These are phyloP conservation scores for Phalacrocorax aristotelis DNA, from an alignment of 2,113 vertebrate species.

Conservation along the genomic window DNA sequence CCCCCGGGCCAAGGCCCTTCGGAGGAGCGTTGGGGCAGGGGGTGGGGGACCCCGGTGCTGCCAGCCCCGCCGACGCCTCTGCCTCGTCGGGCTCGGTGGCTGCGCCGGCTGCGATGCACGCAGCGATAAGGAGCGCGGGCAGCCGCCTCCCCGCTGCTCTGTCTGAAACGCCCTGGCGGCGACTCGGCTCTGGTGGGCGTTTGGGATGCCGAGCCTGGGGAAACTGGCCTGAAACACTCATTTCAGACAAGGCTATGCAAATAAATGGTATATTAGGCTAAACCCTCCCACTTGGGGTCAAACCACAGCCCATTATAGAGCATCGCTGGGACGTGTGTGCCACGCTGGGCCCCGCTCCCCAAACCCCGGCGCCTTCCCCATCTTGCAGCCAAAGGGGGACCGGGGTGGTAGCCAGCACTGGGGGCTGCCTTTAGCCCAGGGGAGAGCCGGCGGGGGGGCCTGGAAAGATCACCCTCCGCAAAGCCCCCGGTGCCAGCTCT, in stretches of 20 bases:
- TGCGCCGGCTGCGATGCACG: not conserved
- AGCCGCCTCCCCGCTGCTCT: not conserved
- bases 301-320: not conserved
- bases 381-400: not conserved
- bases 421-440: not conserved
- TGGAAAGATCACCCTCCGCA: not conserved
- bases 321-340: no score
- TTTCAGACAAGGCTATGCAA: not conserved
- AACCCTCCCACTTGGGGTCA: not conserved
- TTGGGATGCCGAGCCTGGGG: not conserved
- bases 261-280: not conserved
- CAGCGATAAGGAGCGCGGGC: not conserved
- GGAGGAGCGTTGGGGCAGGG: not conserved
- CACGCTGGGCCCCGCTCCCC: not conserved
- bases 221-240: not conserved
- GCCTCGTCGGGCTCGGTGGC: not conserved
- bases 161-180: not conserved
- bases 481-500: not conserved
- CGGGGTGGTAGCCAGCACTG: accelerated
- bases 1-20: accelerated
- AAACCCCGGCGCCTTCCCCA: not conserved
- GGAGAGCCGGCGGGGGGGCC: not conserved
- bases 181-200: not conserved
- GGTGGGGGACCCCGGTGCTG: no score
- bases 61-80: not conserved